Evolutionary conservation across 2,113 vertebrate species (phyloP).

Genomic region (Melospiza georgiana): DNA sequence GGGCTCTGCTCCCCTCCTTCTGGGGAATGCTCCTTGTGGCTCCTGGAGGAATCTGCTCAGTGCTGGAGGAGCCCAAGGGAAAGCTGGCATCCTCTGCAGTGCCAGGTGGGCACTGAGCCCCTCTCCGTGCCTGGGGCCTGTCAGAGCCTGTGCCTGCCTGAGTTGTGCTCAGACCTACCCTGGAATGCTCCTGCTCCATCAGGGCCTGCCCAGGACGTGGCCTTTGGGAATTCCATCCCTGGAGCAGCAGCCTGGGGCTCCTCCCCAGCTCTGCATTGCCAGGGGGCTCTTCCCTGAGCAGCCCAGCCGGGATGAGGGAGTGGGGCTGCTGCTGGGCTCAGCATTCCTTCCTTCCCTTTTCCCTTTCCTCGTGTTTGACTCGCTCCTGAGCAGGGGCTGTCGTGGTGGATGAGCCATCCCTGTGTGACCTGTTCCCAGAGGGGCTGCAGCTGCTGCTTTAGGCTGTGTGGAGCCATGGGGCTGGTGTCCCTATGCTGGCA

Average conservation of each 20-base stretch:
- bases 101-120: background rate
- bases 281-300: background rate
- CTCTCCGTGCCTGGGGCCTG: background rate
- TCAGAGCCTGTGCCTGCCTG: background rate
- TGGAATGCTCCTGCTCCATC: background rate
- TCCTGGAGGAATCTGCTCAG: background rate
- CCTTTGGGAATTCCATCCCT: background rate
- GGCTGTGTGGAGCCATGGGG: background rate
- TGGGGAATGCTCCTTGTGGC: background rate
- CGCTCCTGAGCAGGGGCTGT: accelerated
- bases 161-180: background rate
- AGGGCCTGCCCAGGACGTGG: background rate
- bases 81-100: background rate
- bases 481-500: no score
- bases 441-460: accelerated
- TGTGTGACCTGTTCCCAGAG: background rate
- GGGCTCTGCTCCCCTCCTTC: background rate
- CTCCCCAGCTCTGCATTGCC: background rate
- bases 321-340: background rate
- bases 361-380: background rate
- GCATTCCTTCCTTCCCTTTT: background rate
- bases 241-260: background rate
- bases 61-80: background rate
- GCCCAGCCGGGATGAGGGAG: accelerated
- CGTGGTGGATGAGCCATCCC: background rate